Conservation (phyloP, 2,888 invertebrate genomes). For the Spodoptera picta region DNA sequence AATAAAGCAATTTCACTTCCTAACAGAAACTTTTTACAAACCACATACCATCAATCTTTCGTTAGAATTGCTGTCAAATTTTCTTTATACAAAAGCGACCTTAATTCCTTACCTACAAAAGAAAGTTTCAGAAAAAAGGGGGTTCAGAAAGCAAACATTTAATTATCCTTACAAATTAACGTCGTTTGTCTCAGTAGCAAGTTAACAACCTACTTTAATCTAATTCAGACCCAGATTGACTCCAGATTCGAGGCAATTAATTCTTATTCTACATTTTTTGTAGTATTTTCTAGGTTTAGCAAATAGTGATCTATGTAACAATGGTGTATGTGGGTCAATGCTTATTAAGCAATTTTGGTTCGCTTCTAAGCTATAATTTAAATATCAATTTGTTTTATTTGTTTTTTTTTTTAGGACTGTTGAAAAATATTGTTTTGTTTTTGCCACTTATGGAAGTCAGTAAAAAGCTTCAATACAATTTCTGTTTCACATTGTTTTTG, state of each 20-base stretch:
- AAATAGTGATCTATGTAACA: slow-evolving; percentile 33
- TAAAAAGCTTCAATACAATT: no score
- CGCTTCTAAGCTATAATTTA: slow-evolving; percentile 7
- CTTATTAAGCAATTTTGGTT: slow-evolving; percentile 39
- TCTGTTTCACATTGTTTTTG: no score
- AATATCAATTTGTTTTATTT: slow-evolving; percentile 2
- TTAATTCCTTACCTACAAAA: slow-evolving; percentile 18
- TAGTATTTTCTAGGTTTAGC: slow-evolving; percentile 29
- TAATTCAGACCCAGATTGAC: slow-evolving; percentile 49
- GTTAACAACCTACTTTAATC: slow-evolving; percentile 51
- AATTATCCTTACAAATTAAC: slow-evolving; percentile 50
- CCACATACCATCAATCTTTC: no score
- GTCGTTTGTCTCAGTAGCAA: slow-evolving; percentile 50
- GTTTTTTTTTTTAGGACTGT: background rate
- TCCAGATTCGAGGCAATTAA: slow-evolving; percentile 49
- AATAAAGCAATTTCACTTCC: no score
- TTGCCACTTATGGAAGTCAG: background rate
- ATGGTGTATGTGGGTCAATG: slow-evolving; percentile 15
- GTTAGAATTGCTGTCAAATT: background rate
- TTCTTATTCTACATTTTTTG: slow-evolving; percentile 52
- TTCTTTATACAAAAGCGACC: slow-evolving; percentile 15
- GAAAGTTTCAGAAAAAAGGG: slow-evolving; percentile 22
- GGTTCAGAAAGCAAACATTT: slow-evolving; percentile 49
- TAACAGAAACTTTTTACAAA: no score
- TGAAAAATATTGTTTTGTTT: background rate